These are phyloP conservation scores for Leptobrachium ailaonicum DNA, from an alignment of 2,113 vertebrate genomes.

Conservation along the genomic window DNA sequence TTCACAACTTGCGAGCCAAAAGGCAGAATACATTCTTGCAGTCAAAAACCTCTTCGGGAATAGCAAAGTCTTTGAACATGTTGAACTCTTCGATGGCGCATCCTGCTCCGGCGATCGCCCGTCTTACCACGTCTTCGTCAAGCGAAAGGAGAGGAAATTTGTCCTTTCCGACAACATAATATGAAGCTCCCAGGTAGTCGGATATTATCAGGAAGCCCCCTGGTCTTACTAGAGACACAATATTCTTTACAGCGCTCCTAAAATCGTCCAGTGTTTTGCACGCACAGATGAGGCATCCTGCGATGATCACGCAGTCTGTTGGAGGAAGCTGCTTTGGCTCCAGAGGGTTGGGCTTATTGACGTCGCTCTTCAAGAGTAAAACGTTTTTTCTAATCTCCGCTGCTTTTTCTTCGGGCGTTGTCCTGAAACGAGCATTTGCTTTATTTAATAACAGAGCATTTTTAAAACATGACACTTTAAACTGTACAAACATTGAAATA, in stretches of 20 bases:
- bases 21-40: conserved; percentile 29
- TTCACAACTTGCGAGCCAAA: conserved; percentile 8
- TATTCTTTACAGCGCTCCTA: conserved; percentile 32
- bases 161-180: conserved; percentile 48
- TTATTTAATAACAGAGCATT: too few relatives aligned
- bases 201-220: conserved; percentile 49
- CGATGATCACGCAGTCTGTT: conserved; percentile 49
- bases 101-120: conserved; percentile 6
- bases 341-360: conserved; percentile 50
- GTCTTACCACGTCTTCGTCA: conserved; percentile 38
- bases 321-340: conserved; percentile 44
- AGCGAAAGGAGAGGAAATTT: conserved; percentile 49
- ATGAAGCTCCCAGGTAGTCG: conserved; percentile 49
- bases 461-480: too few relatives aligned
- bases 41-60: neutral
- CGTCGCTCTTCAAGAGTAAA: conserved; percentile 51
- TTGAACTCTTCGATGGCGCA: conserved; percentile 23
- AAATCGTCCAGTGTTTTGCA: conserved; percentile 48
- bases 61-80: neutral
- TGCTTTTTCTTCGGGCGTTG: conserved; percentile 7
- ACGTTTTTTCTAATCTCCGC: conserved; percentile 35
- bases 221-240: conserved; percentile 49
- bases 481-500: too few relatives aligned
- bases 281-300: conserved; percentile 53
- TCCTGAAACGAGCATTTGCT: neutral